Evolutionary conservation across 2,888 invertebrate genomes (phyloP), one percentile per base, ranked within the genome.

Genomic region (Phania funesta): DNA sequence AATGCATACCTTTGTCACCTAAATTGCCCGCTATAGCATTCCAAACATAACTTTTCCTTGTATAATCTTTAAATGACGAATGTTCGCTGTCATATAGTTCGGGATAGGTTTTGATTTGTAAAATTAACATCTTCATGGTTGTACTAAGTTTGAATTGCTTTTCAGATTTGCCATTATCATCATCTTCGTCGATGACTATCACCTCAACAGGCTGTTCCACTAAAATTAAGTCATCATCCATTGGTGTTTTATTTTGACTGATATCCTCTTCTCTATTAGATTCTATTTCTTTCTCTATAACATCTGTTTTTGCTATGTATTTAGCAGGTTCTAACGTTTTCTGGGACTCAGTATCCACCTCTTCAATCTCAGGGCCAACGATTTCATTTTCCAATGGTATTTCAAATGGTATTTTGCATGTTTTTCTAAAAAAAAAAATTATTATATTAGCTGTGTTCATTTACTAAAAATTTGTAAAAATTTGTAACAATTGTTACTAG

Each of bases 1-100:
- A n/a, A 18, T 11, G 9, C 4, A 35, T 78, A 87, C 87, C 85
- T 83, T 87, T 90, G 20, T 88, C 88, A 0, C 65, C 64, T n/a
- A 90, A 44, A 80, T 87, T 86, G 29, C 85, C 87, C 0, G 88
- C 84, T 13, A 90, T 87, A 46, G 86, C 85, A 26, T 87, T 84
- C 90, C 90, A 90, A 65, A 90, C 86, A 22, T 85, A 73, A 1
- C 89, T 88, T n/a, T 87, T 88, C 20, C 87, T 85, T 0, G 84
- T 79, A 54, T 86, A 83, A 60, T 89, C 86, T 0, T 67, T 54
- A 50, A 84, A 88, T 26, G 77, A 48, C 0, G 38, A 29, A 73
- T 86, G 75, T 2, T 26, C 11, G 0, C 70, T 8, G 56, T 89
- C 86, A 32, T 88, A 90, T 1, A 90, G 75, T 54, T 89, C 88